phyloP scores from a whole-genome alignment of 2,888 invertebrate genomes.

The Lapara coniferarum region DNA sequence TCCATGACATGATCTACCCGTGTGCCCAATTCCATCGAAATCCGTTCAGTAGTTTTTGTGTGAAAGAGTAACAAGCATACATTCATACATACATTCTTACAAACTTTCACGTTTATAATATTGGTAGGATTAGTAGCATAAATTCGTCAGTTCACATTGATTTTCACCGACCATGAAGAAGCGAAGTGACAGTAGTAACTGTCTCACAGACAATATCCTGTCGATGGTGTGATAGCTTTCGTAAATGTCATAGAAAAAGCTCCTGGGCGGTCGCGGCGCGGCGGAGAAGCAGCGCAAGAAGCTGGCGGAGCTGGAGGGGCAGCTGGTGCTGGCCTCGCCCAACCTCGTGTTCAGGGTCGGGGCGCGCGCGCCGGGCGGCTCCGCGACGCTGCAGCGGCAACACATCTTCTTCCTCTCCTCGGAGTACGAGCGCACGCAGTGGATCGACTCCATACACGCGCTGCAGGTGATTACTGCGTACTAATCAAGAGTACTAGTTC shows the following conservation, averaged over 20 bases:
- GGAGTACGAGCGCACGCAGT: slow-evolving; percentile 96
- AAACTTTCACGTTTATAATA: too few species aligned
- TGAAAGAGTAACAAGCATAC: too few species aligned
- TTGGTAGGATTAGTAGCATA: too few species aligned
- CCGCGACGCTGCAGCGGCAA: slow-evolving; percentile 82
- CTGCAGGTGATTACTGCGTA: slow-evolving; percentile 82
- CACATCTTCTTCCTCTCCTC: slow-evolving; percentile 96
- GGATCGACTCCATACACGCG: slow-evolving; percentile 95
- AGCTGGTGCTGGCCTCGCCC: slow-evolving; percentile 94
- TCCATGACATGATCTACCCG: too few species aligned
- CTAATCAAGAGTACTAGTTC: too few species aligned
- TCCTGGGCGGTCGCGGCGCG: slow-evolving; percentile 83
- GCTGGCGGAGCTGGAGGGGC: slow-evolving; percentile 94
- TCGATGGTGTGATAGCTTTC: not conserved
- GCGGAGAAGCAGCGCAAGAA: slow-evolving; percentile 95
- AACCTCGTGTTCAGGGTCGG: slow-evolving; percentile 93
- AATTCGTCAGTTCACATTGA: too few species aligned
- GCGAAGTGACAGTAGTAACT: too few species aligned
- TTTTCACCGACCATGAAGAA: too few species aligned
- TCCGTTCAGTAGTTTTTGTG: too few species aligned
- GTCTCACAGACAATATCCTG: too few species aligned
- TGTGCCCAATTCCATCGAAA: too few species aligned
- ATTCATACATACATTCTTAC: too few species aligned
- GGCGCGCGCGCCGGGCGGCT: slow-evolving; percentile 85
- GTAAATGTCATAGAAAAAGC: slow-evolving; percentile 77